phyloP scores from a whole-genome alignment of 2,888 invertebrate genomes.

The Drosophila borealis region DNA sequence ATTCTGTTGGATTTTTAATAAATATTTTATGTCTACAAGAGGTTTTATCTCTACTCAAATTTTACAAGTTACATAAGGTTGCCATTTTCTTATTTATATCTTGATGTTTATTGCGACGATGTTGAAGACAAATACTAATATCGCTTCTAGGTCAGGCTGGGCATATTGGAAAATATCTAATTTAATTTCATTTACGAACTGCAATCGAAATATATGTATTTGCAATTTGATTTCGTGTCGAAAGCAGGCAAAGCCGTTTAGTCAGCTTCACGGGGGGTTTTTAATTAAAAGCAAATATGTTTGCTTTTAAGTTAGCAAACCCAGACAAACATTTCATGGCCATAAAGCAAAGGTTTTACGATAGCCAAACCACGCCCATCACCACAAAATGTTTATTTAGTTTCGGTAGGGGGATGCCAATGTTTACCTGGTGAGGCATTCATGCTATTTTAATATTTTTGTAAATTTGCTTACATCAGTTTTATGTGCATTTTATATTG shows the following conservation, averaged over 20 bases:
- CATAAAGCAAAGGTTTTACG: slow-evolving; percentile 25
- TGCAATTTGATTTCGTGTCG: slow-evolving; percentile 11
- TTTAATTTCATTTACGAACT: slow-evolving; percentile 19
- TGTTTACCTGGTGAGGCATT: slow-evolving; percentile 27
- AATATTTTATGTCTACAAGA: no score
- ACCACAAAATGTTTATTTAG: slow-evolving; percentile 37
- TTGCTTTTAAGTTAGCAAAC: slow-evolving; percentile 53
- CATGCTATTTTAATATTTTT: slow-evolving; percentile 26
- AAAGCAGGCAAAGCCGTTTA: slow-evolving; percentile 6
- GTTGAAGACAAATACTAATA: background rate
- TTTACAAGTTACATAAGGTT: no score
- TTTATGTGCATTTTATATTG: slow-evolving; percentile 34
- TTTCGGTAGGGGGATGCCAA: slow-evolving; percentile 7
- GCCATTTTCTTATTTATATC: background rate
- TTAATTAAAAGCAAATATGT: slow-evolving; percentile 76
- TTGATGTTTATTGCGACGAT: slow-evolving; percentile 5
- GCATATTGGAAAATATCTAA: slow-evolving; percentile 27
- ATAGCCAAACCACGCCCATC: slow-evolving; percentile 1
- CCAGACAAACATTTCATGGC: slow-evolving; percentile 48
- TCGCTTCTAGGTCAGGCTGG: background rate
- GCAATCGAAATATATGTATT: slow-evolving; percentile 28
- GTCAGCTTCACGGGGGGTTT: slow-evolving; percentile 28
- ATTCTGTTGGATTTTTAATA: no score
- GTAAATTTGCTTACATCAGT: slow-evolving; percentile 30
- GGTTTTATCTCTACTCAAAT: no score